Evolutionary conservation across 2,888 invertebrate genomes (phyloP), one percentile per base, ranked within the genome.

Genomic region (Hydriomena furcata): DNA sequence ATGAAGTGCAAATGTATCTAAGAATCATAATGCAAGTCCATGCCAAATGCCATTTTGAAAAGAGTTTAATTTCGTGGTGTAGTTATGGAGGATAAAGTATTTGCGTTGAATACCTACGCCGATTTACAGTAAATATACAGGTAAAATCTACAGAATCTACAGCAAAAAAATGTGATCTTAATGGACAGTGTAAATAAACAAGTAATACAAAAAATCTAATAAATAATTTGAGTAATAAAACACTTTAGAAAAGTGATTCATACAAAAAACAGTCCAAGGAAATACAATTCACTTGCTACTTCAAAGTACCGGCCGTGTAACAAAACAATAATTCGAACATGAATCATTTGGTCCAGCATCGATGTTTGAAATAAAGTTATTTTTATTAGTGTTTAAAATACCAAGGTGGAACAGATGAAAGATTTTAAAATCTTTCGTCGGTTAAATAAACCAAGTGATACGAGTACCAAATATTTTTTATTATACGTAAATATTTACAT

Each of bases 251-350:
- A 40, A 32, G 24, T 44, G 36, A 49, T 51, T 56, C 61, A 55
- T 40, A 55, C 52, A 45, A 37, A 30, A 44, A 36, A 56, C 17
- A 40, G 24, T 38, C 1, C 25, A 43, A 20, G 10, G 25, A 34
- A 35, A 40, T 46, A 52, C 36, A 35, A 5, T 30, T 21, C 34
- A 36, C 41, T 30, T 25, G 27, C 31, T 24, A 46, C 37, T 28
- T 27, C n/a, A 32, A 11, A 36, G 55, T 17, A 17, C 17, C 2
- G 4, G 17, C 56, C 63, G 59, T 64, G 60, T 64, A 61, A 64
- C 51, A 58, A 59, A 61, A 55, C 57, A 51, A 49, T 37, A 24
- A 47, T 37, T 48, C 37, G 7, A 38, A 52, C 45, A 55, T 42
- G 37, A 52, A 53, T 35, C 53, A 52, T 43, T 55, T 42, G 30